Evolutionary conservation across 2,113 vertebrate species (phyloP).

Genomic region (Eubucco bourcierii): DNA sequence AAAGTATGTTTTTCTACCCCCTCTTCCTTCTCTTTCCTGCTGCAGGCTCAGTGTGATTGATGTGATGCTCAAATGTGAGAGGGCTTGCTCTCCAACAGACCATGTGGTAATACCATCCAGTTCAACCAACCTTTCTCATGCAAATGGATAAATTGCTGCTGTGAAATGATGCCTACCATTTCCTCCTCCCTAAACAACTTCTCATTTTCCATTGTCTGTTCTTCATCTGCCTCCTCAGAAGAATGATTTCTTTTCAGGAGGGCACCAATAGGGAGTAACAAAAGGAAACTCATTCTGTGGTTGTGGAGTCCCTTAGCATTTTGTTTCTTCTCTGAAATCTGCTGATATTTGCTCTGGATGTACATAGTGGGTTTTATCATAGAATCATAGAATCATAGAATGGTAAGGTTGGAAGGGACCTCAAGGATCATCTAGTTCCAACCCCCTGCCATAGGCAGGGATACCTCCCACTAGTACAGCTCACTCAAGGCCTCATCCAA

Average conservation of each 20-base stretch:
- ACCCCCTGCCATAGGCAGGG: no score
- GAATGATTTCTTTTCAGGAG: background rate
- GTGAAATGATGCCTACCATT: background rate
- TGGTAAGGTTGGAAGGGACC: no score
- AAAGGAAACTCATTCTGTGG: background rate
- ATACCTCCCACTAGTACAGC: no score
- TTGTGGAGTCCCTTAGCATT: background rate
- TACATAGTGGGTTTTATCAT: background rate
- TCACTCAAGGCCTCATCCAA: no score
- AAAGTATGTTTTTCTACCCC: background rate
- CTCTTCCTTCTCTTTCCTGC: background rate
- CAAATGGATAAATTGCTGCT: background rate
- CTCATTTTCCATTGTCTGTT: background rate
- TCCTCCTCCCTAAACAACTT: background rate
- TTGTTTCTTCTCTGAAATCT: background rate
- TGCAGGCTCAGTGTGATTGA: background rate
- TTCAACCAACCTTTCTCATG: background rate
- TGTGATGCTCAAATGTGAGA: background rate
- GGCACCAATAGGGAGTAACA: background rate
- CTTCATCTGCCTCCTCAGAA: background rate
- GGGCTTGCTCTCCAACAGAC: background rate
- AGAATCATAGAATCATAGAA: no score
- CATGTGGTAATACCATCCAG: background rate
- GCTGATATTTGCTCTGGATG: background rate
- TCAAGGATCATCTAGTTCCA: no score